Conservation (phyloP, 2,113 vertebrate species). For the Cranoglanis bouderius region DNA sequence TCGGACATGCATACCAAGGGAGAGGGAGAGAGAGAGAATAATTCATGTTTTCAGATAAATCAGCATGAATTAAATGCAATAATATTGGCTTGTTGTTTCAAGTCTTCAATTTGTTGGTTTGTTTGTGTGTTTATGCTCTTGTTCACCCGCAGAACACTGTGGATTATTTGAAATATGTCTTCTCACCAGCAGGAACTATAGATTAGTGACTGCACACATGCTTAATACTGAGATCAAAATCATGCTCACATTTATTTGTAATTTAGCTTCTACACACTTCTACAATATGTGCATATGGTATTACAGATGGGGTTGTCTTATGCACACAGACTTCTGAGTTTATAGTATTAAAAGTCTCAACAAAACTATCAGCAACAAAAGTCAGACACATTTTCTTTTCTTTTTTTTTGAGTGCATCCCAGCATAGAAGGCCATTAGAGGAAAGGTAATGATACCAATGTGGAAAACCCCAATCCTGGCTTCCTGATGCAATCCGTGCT, state of each 20-base stretch:
- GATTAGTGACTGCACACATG: not conserved
- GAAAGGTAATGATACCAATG: not conserved
- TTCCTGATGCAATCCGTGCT: not conserved
- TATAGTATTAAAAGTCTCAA: not conserved
- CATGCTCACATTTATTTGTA: not conserved
- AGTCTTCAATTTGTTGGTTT: not conserved
- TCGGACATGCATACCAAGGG: not conserved
- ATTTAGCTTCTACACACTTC: not conserved
- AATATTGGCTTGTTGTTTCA: not conserved
- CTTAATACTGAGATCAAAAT: not conserved
- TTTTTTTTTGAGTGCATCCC: not conserved
- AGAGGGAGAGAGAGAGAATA: not conserved
- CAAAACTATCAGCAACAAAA: not conserved
- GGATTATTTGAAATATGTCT: conserved; percentile 2
- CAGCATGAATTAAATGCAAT: not conserved
- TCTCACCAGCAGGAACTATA: not conserved
- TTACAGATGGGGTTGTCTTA: not conserved
- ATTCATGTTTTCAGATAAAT: not conserved
- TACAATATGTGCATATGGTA: not conserved
- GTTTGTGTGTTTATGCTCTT: not conserved
- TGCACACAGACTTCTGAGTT: not conserved
- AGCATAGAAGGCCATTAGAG: not conserved
- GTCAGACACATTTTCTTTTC: not conserved
- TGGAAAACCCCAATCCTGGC: not conserved
- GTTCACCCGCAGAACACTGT: not conserved